Evolutionary conservation across 2,797 vertebrate genomes (phyloP).

Genomic region (Girardinus metallicus): DNA sequence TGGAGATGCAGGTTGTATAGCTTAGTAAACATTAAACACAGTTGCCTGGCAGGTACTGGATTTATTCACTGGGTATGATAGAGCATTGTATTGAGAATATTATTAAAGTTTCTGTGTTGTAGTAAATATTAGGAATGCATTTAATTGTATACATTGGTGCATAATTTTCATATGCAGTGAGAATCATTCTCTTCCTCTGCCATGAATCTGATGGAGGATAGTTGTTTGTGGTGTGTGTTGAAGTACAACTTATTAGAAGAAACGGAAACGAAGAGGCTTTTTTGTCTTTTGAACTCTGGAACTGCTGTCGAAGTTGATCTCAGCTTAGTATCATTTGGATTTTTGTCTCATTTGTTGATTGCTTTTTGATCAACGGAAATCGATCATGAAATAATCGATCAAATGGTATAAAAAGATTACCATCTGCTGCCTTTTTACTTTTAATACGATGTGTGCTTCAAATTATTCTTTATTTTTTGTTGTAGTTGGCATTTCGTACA

Average conservation of each 20-base stretch:
- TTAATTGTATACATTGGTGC: not conserved
- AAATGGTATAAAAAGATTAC: not conserved
- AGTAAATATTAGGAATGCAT: not conserved
- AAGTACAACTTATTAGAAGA: not conserved
- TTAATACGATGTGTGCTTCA: not conserved
- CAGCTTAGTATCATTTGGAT: not conserved
- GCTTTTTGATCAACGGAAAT: not conserved
- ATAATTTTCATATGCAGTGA: not conserved
- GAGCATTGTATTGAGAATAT: not conserved
- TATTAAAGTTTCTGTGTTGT: not conserved
- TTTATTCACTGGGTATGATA: not conserved
- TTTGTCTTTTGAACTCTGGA: not conserved
- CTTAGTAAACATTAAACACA: constrained; percentile 7
- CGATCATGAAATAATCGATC: not conserved
- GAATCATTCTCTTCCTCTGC: not conserved
- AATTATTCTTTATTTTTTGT: not conserved
- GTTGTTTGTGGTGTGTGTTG: not conserved
- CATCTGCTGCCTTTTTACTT: not conserved
- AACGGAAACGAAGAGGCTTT: not conserved
- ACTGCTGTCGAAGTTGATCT: not conserved
- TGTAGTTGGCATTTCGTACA: not conserved
- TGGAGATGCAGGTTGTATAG: not conserved
- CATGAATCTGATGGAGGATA: not conserved
- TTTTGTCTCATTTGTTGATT: not conserved
- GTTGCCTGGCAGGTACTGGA: not conserved